Evolutionary conservation across 2,797 vertebrate genomes (phyloP).

Genomic region (Dipus sagitta): DNA sequence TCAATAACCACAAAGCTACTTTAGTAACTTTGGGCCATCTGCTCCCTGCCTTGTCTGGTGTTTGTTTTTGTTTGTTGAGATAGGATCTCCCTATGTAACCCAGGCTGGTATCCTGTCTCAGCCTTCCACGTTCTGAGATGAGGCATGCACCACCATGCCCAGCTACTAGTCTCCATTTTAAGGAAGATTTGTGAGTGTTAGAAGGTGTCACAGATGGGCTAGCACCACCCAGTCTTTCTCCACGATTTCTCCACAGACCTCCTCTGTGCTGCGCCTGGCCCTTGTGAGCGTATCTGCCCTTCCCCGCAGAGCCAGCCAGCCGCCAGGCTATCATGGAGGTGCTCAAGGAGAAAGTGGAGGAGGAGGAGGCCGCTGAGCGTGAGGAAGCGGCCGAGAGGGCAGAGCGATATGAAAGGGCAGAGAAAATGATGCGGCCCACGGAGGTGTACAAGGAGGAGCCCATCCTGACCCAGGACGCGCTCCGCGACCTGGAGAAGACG

Average conservation of each 20-base stretch:
- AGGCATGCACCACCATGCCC: neutral
- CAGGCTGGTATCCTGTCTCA: neutral
- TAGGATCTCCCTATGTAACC: neutral
- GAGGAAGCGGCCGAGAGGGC: slow-evolving; percentile 31
- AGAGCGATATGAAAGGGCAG: neutral
- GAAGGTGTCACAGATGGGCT: neutral
- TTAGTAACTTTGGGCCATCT: no score
- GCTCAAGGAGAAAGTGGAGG: slow-evolving; percentile 80
- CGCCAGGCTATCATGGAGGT: slow-evolving; percentile 81
- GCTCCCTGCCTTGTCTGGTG: neutral
- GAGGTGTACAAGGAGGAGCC: slow-evolving; percentile 17
- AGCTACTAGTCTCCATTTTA: neutral
- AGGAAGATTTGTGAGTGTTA: neutral
- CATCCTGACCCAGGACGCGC: slow-evolving; percentile 15
- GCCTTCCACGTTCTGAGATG: neutral
- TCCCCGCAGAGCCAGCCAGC: neutral
- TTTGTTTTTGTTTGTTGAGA: neutral
- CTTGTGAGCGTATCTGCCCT: neutral
- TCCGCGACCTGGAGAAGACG: slow-evolving; percentile 72
- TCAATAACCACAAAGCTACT: neutral
- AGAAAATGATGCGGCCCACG: neutral
- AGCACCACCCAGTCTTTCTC: neutral
- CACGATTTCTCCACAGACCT: neutral
- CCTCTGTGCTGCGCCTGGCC: neutral
- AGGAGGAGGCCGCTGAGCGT: slow-evolving; percentile 65